A percentile compares a stretch with the other conserved stretches of the same genome.
Conservation (phyloP, 2,888 invertebrate genomes). For the Endotricha flammealis region DNA sequence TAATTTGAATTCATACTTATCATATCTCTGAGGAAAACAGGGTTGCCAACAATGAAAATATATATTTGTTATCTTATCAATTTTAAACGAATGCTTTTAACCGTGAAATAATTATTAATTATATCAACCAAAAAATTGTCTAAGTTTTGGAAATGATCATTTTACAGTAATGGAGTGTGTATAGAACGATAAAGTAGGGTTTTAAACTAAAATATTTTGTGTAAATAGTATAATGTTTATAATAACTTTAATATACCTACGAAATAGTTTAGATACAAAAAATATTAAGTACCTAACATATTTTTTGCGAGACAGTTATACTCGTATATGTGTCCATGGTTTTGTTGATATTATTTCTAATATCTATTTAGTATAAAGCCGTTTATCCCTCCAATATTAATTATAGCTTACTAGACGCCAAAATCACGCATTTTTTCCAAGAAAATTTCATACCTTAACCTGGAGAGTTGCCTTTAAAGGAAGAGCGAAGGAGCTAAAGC, state of each 20-base stretch:
- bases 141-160: not conserved
- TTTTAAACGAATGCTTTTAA: slow-evolving; percentile 2
- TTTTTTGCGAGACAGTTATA: slow-evolving; percentile 4
- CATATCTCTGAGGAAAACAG: slow-evolving; percentile 62
- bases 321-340: slow-evolving; percentile 7
- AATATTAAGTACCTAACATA: not conserved
- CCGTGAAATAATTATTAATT: not conserved
- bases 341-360: not conserved
- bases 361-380: not conserved
- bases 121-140: not conserved
- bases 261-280: not conserved
- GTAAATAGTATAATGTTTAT: slow-evolving; percentile 5
- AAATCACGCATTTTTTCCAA: no score
- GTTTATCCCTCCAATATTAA: slow-evolving; percentile 6
- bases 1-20: slow-evolving; percentile 31
- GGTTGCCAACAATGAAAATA: slow-evolving; percentile 28
- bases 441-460: no score
- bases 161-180: slow-evolving; percentile 1
- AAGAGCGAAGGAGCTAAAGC: no score
- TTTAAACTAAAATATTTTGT: slow-evolving; percentile 1
- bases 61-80: slow-evolving; percentile 1
- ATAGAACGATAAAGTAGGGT: slow-evolving; percentile 3
- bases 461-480: no score
- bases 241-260: no score
- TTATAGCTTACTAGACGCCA: no score